Conservation (phyloP, 2,888 invertebrate genomes). For the Ormyrus thymus region DNA sequence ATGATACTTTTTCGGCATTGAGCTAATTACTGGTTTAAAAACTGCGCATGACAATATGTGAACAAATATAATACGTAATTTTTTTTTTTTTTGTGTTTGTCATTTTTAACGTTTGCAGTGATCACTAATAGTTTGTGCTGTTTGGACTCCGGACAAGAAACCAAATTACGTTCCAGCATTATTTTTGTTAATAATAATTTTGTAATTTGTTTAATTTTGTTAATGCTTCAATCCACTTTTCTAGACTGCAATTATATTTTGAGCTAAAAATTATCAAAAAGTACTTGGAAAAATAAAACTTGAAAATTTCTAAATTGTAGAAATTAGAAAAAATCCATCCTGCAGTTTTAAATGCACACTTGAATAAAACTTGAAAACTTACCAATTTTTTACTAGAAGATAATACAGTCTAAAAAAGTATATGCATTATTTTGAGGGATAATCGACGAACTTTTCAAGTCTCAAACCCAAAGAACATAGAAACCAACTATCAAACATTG, state of each 20-base stretch:
- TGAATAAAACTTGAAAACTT: no score
- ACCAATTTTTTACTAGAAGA: no score
- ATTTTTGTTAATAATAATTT: constrained; percentile 26
- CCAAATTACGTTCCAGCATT: constrained; percentile 14
- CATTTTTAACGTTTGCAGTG: constrained; percentile 39
- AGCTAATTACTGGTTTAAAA: constrained; percentile 37
- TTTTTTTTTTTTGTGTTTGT: constrained; percentile 9
- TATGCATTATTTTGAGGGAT: no score
- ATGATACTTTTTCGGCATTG: constrained; percentile 24
- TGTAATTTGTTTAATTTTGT: constrained; percentile 14
- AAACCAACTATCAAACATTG: no score
- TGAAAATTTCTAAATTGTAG: no score
- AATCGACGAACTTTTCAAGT: no score
- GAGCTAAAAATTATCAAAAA: not conserved
- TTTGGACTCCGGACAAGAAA: constrained; percentile 31
- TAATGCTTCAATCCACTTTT: constrained; percentile 7
- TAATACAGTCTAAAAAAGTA: no score
- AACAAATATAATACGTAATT: constrained; percentile 7
- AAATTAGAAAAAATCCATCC: no score
- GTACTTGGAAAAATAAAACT: not conserved
- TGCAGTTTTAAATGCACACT: no score
- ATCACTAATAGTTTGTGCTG: constrained; percentile 41
- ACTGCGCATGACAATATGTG: constrained; percentile 36
- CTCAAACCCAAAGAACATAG: no score
- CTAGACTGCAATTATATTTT: constrained; percentile 29